A percentile compares a stretch with the other conserved stretches of the same genome.
Conservation (phyloP, 2,888 invertebrate species). For the Pammene aurita region DNA sequence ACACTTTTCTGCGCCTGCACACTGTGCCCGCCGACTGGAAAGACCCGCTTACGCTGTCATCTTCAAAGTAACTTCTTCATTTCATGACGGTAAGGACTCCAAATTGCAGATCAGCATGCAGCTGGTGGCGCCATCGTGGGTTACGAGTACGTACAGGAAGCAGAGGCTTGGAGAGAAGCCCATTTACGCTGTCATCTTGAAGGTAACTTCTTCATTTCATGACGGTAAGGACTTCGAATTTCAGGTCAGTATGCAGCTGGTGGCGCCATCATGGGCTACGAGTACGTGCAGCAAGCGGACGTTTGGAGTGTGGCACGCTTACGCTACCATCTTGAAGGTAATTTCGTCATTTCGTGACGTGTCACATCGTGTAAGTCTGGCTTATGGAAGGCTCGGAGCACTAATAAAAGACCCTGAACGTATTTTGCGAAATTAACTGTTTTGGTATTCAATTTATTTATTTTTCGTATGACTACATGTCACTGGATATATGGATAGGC, state of each 20-base stretch:
- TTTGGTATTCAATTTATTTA: too few species aligned
- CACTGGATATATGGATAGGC: too few species aligned
- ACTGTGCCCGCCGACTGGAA: too few species aligned
- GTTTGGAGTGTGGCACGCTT: slow-evolving; percentile 10
- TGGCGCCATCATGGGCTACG: slow-evolving; percentile 12
- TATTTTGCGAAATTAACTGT: too few species aligned
- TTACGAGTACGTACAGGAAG: slow-evolving; percentile 12
- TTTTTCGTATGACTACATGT: too few species aligned
- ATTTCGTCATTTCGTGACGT: not conserved
- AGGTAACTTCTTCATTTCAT: slow-evolving; percentile 1
- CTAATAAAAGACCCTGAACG: too few species aligned
- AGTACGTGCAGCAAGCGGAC: slow-evolving; percentile 7
- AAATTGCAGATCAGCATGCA: not conserved
- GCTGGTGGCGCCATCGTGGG: not conserved
- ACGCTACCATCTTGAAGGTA: slow-evolving; percentile 29
- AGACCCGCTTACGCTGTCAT: slow-evolving; percentile 16
- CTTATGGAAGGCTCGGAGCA: too few species aligned
- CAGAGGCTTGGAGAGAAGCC: slow-evolving; percentile 18
- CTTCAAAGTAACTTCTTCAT: slow-evolving; percentile 14
- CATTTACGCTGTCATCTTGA: slow-evolving; percentile 18
- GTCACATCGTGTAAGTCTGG: too few species aligned
- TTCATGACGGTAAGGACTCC: too few species aligned
- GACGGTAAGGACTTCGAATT: too few species aligned
- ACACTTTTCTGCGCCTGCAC: too few species aligned
- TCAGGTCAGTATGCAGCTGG: not conserved